Conservation (phyloP, 2,113 vertebrate species). For the Panthera leo region DNA sequence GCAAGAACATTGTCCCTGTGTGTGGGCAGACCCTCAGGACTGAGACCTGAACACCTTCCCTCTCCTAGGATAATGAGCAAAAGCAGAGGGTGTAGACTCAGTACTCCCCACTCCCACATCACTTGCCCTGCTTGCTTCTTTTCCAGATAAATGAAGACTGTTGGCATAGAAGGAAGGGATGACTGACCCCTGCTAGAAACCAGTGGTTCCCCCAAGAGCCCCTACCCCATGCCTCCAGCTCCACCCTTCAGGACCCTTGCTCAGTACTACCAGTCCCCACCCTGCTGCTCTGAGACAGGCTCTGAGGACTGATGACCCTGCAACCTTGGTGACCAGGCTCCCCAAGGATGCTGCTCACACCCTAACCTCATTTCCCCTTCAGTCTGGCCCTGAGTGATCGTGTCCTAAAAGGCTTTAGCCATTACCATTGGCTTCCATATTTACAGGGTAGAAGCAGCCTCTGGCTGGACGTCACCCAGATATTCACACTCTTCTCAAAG, state of each 20-base stretch:
- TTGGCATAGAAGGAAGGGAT: not conserved
- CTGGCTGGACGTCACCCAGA: constrained; percentile 50
- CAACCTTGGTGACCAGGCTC: not conserved
- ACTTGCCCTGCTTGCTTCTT: not conserved
- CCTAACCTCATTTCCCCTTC: constrained; percentile 16
- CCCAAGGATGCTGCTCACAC: not conserved
- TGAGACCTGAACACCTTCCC: not conserved
- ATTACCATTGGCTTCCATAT: constrained; percentile 67
- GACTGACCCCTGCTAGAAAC: not conserved
- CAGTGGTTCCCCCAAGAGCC: accelerated
- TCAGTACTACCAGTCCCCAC: not conserved
- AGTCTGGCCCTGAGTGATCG: constrained; percentile 20
- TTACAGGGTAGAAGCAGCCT: constrained; percentile 60
- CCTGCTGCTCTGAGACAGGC: constrained; percentile 8
- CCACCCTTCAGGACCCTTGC: not conserved
- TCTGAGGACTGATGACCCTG: accelerated
- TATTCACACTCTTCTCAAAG: constrained; percentile 34
- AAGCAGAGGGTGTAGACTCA: no score
- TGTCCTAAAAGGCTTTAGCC: constrained; percentile 55
- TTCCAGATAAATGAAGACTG: not conserved
- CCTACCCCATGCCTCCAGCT: not conserved
- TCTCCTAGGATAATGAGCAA: not conserved
- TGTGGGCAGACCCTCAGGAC: not conserved
- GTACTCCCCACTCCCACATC: not conserved
- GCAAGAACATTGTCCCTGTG: not conserved